These are phyloP conservation scores for Bombus difficillimus DNA, from an alignment of 1,140 invertebrate genomes.

Conservation along the genomic window DNA sequence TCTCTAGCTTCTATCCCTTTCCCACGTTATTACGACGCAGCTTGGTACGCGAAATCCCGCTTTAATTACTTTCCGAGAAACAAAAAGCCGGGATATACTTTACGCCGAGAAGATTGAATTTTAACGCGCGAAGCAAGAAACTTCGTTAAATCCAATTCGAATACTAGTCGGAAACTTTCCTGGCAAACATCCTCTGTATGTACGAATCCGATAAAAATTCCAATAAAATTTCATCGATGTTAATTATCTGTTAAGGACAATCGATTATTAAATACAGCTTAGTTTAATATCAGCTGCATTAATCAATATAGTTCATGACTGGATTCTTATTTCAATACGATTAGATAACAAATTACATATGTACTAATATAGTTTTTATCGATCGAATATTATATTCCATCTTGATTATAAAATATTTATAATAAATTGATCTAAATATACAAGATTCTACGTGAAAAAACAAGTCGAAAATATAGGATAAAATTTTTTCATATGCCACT, in stretches of 20 bases:
- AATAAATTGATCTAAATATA: too few species aligned
- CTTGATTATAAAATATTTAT: too few species aligned
- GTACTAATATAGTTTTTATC: too few species aligned
- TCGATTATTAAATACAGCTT: not conserved
- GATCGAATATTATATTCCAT: too few species aligned
- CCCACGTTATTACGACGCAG: constrained; percentile 1
- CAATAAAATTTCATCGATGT: not conserved
- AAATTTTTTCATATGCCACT: too few species aligned
- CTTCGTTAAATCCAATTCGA: constrained; percentile 32
- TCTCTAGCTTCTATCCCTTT: constrained; percentile 26
- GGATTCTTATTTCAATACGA: too few species aligned
- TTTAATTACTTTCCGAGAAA: constrained; percentile 66
- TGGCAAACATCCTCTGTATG: not conserved
- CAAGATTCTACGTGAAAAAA: too few species aligned
- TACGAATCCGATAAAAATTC: not conserved
- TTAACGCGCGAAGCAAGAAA: constrained; percentile 54
- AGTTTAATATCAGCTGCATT: too few species aligned
- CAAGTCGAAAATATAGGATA: too few species aligned
- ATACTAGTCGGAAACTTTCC: constrained; percentile 18
- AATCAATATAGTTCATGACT: too few species aligned
- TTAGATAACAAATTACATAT: too few species aligned
- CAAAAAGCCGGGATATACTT: constrained; percentile 56
- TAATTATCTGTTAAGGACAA: not conserved
- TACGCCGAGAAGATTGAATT: constrained; percentile 64
- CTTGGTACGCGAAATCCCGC: constrained; percentile 49